Base-by-base conservation (phyloP, 1,140 invertebrate genomes). In the Vanessa tameamea region DNA sequence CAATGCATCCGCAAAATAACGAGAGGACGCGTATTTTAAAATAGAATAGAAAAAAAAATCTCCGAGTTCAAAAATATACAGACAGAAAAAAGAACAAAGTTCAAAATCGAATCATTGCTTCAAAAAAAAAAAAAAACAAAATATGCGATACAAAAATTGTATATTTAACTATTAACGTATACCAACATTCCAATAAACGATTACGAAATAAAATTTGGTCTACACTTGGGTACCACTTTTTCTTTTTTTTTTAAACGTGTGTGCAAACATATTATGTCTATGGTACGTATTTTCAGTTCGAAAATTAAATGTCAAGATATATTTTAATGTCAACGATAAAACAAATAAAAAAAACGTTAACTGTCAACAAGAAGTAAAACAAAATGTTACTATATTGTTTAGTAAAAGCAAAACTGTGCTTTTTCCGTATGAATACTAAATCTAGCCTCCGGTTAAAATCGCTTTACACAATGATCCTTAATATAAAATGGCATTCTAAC, bases 21-120 rank as follows among this genome's bases (percentile, higher is more conserved):
- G 15, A 53, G 7, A 55, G 68, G 65, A 69, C 47, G 47, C 47
- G 64, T 43, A 43, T 51, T 65, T 68, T 75, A 80, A 74, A 77
- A 72, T 75, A 77, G 78, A 82, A 69, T 71, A 72, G 43, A 57
- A 69, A 67, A 75, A 31, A 50, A 74, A 68, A 75, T 73, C 63
- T 67, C 59, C 77, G 79, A 73, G 85, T 80, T 82, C 86, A 91
- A 91, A 90, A 89, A 87, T 90, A 87, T 87, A 91, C 87, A 89
- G 78, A 88, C 78, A 87, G 73, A 82, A 82, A 68, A 66, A 59
- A 71, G 75, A 74, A 77, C 64, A 75, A 75, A 79, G 73, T 76
- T 68, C 65, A 73, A 69, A 20, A 70, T 75, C 51, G 55, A 57
- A 75, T 78, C 61, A 47, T 76, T 64, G 69, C 64, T 69, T 69